Percentiles rank a stretch among this genome's conserved stretches.
Evolutionary conservation across 2,797 vertebrate genomes (phyloP).

Genomic region (Semaprochilodus insignis): DNA sequence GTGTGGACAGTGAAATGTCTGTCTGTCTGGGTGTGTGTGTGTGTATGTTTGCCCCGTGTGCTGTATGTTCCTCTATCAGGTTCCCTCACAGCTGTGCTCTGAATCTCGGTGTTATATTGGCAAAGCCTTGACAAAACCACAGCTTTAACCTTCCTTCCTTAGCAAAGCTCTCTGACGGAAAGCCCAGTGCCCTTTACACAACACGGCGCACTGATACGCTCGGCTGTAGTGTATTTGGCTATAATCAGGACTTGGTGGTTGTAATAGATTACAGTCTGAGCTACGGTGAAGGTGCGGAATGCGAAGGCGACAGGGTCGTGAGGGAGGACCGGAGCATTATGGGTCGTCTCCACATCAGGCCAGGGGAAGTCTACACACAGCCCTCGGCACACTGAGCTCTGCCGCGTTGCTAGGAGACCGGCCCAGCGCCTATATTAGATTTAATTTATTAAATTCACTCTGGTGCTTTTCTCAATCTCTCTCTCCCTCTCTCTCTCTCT

Average conservation of each 20-base stretch:
- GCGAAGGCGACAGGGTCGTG: constrained; percentile 35
- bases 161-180: background rate
- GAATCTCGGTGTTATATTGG: background rate
- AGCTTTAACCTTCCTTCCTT: background rate
- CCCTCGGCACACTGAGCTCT: constrained; percentile 74
- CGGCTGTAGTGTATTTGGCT: constrained; percentile 25
- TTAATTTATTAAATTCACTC: constrained; percentile 82
- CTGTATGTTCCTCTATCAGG: background rate
- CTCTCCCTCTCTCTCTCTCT: constrained; percentile 64
- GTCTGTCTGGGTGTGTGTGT: background rate
- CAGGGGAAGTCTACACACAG: constrained; percentile 71
- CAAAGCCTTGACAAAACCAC: background rate
- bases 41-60: background rate
- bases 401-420: constrained; percentile 82
- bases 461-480: constrained; percentile 66
- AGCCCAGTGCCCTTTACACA: constrained; percentile 4
- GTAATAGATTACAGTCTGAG: constrained; percentile 29
- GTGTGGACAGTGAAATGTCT: background rate
- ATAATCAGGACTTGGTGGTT: constrained; percentile 9
- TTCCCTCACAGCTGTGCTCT: background rate
- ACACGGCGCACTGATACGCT: background rate
- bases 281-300: constrained; percentile 39
- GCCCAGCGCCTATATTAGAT: constrained; percentile 75
- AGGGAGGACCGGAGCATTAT: constrained; percentile 45
- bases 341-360: constrained; percentile 58